Percentiles rank a stretch among this genome's conserved stretches.
Conservation (phyloP, 2,888 invertebrate species). For the Malacosoma neustria region DNA sequence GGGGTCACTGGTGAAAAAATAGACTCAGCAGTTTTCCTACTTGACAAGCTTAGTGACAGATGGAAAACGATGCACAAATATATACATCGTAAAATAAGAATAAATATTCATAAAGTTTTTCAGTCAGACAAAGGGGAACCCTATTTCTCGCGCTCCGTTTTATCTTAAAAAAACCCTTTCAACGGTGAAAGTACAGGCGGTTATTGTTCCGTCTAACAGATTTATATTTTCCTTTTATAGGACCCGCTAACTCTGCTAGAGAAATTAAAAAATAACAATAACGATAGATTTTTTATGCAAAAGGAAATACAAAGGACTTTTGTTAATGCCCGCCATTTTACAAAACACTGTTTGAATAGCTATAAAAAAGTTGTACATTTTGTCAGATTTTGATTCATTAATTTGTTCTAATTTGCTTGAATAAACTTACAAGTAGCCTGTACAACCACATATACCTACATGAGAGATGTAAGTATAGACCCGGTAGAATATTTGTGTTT, state of each 20-base stretch:
- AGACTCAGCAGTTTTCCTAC: no score
- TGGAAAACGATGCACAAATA: no score
- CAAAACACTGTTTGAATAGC: constrained; percentile 29
- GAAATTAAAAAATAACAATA: constrained; percentile 33
- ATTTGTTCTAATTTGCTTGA: no score
- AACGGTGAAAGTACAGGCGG: constrained; percentile 22
- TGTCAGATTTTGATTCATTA: no score
- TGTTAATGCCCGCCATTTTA: constrained; percentile 26
- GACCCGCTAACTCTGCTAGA: constrained; percentile 19
- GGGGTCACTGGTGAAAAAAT: no score
- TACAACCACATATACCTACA: no score
- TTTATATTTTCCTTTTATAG: constrained; percentile 29
- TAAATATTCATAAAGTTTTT: neutral
- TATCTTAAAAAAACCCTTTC: constrained; percentile 26
- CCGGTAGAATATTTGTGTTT: no score
- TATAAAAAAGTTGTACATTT: constrained; percentile 23
- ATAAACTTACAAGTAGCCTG: no score
- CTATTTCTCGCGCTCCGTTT: constrained; percentile 22
- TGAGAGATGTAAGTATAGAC: no score
- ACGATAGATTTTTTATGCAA: constrained; percentile 20
- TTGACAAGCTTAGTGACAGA: no score
- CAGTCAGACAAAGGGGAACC: constrained; percentile 16
- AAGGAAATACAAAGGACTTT: constrained; percentile 25
- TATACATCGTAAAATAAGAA: no score
- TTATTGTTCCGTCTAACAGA: constrained; percentile 30